Percentiles rank a stretch among this genome's conserved stretches.
Conservation (phyloP, 1,140 invertebrate genomes). For the Trinorchestia longiramus region DNA sequence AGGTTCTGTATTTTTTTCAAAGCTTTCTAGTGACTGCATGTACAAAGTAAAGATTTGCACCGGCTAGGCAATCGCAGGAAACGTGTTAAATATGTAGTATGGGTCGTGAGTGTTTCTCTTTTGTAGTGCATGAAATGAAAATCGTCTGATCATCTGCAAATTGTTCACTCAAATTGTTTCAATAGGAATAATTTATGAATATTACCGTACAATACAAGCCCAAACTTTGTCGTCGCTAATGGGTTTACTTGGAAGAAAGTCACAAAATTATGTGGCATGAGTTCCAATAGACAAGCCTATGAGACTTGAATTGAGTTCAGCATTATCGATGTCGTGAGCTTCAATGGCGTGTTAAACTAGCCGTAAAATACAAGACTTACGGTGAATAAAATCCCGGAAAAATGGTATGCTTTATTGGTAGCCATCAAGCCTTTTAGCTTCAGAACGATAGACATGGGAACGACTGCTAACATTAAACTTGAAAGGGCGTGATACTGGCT, state of each 20-base stretch:
- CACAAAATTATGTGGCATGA: not conserved
- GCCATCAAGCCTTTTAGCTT: not conserved
- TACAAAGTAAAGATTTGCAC: too few species aligned
- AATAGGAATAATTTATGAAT: not conserved
- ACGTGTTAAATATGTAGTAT: too few species aligned
- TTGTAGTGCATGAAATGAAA: not conserved
- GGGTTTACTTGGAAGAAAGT: not conserved
- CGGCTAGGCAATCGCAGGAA: too few species aligned
- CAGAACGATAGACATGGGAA: not conserved
- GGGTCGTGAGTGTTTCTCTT: not conserved
- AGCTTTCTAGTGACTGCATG: too few species aligned
- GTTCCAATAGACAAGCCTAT: not conserved
- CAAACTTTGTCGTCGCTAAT: not conserved
- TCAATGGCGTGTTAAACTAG: slow-evolving; percentile 28
- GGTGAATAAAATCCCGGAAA: not conserved
- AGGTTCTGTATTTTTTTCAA: too few species aligned
- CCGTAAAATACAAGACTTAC: slow-evolving; percentile 14
- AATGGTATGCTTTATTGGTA: not conserved
- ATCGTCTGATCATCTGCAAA: not conserved
- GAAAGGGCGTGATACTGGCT: not conserved
- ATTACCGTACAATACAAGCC: not conserved
- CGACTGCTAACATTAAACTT: not conserved
- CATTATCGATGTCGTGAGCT: not conserved
- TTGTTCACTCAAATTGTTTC: not conserved
- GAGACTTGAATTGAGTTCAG: not conserved